These are phyloP conservation scores for Aramus guarauna DNA, from an alignment of 2,113 vertebrate species.

Conservation along the genomic window DNA sequence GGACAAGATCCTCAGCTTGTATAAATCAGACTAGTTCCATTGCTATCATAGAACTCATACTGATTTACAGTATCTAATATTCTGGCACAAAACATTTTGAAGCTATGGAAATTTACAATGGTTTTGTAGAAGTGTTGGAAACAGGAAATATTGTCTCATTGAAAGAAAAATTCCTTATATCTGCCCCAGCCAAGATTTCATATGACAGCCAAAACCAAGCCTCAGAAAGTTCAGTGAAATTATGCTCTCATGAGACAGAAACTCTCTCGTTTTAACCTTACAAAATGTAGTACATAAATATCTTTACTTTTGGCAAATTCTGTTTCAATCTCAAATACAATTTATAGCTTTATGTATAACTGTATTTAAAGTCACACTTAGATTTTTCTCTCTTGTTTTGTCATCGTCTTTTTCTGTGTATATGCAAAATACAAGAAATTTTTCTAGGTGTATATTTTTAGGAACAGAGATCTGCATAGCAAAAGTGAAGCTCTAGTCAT, in stretches of 20 bases:
- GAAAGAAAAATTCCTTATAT: neutral
- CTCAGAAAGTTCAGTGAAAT: neutral
- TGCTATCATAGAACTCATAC: neutral
- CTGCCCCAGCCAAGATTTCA: neutral
- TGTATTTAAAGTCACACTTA: neutral
- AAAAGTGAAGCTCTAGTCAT: neutral
- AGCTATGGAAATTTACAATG: neutral
- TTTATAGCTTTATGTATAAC: neutral
- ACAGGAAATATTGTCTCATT: neutral
- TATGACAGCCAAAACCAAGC: neutral
- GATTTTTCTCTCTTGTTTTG: neutral
- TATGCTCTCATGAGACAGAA: neutral
- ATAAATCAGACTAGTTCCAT: neutral
- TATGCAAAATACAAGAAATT: neutral
- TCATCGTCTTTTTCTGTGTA: neutral
- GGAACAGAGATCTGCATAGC: neutral
- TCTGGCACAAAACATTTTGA: neutral
- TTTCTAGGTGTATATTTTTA: neutral
- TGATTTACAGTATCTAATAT: neutral
- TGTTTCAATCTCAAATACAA: neutral
- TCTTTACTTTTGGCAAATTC: neutral
- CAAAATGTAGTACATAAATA: neutral
- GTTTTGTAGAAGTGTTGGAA: neutral
- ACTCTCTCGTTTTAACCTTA: neutral
- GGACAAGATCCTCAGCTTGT: neutral